Evolutionary conservation across 1,140 invertebrate species (phyloP).

Genomic region (Stegodyphus mimosarum): DNA sequence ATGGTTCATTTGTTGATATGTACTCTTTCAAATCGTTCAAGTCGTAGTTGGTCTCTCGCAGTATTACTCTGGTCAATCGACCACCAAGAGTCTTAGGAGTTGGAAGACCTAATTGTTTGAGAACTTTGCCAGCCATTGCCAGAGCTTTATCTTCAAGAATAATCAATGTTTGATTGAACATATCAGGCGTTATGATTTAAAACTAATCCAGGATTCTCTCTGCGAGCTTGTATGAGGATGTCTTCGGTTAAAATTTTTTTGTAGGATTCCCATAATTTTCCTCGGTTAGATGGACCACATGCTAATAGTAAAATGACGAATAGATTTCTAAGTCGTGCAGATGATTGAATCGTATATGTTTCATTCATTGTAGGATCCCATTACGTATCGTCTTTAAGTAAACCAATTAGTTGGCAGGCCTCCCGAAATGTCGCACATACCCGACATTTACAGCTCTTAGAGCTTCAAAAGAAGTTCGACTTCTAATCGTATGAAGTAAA

Average conservation of each 20-base stretch:
- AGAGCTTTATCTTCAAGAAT: conserved; percentile 44
- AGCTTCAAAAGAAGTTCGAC: conserved; percentile 67
- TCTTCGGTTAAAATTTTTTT: not conserved
- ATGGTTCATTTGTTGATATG: not conserved
- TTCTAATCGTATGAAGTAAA: conserved; percentile 69
- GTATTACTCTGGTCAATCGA: not conserved
- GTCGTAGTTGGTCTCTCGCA: not conserved
- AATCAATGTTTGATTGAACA: conserved; percentile 35
- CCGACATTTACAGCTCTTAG: conserved; percentile 68
- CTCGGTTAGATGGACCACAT: conserved; percentile 18
- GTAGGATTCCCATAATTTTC: conserved; percentile 37
- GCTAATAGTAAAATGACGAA: conserved; percentile 52
- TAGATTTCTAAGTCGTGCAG: conserved; percentile 55
- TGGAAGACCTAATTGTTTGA: not conserved
- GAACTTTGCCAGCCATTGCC: not conserved
- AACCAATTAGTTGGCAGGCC: conserved; percentile 66
- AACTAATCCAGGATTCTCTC: not conserved
- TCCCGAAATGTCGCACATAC: conserved; percentile 68
- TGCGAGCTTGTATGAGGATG: not conserved
- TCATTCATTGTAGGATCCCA: conserved; percentile 65
- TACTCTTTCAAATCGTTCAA: not conserved
- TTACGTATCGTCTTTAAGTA: conserved; percentile 67
- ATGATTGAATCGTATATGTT: conserved; percentile 66
- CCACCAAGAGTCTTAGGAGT: not conserved
- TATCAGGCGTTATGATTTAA: not conserved